phyloP scores from a whole-genome alignment of 1,140 invertebrate genomes.

The Zophobas morio region DNA sequence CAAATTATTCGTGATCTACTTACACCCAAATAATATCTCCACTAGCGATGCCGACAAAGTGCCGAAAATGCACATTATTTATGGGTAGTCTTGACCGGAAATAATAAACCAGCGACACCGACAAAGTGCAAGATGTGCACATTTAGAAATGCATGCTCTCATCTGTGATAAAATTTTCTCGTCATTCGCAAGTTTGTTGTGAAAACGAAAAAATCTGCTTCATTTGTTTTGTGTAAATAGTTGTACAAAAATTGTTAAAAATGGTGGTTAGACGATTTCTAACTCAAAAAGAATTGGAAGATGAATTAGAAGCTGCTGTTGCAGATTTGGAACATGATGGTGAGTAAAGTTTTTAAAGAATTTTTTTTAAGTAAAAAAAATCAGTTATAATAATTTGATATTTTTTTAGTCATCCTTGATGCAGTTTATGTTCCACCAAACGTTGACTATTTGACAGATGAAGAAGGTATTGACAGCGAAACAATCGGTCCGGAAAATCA shows the following conservation, averaged over 20 bases:
- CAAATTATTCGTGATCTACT: no score
- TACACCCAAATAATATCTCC: no score
- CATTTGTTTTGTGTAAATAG: no score
- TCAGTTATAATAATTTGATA: background rate
- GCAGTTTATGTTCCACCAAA: conserved; percentile 45
- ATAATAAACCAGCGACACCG: no score
- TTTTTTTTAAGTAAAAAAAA: conserved; percentile 4
- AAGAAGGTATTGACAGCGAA: conserved; percentile 49
- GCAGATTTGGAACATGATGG: conserved; percentile 42
- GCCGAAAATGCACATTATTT: no score
- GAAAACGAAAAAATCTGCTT: no score
- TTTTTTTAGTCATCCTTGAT: conserved; percentile 47
- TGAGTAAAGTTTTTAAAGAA: conserved; percentile 21
- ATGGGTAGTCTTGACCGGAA: no score
- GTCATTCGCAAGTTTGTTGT: no score
- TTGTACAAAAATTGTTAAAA: background rate
- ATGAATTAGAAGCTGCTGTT: conserved; percentile 43
- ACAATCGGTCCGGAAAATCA: conserved; percentile 2
- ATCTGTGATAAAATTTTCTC: no score
- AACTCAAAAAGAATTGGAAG: conserved; percentile 47
- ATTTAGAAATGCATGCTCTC: no score
- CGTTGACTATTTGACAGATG: conserved; percentile 50
- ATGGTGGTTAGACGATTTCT: background rate
- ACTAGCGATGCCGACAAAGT: no score
- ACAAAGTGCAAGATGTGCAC: no score